Evolutionary conservation across 2,797 vertebrate species (phyloP).

Genomic region (Takifugu ocellatus): DNA sequence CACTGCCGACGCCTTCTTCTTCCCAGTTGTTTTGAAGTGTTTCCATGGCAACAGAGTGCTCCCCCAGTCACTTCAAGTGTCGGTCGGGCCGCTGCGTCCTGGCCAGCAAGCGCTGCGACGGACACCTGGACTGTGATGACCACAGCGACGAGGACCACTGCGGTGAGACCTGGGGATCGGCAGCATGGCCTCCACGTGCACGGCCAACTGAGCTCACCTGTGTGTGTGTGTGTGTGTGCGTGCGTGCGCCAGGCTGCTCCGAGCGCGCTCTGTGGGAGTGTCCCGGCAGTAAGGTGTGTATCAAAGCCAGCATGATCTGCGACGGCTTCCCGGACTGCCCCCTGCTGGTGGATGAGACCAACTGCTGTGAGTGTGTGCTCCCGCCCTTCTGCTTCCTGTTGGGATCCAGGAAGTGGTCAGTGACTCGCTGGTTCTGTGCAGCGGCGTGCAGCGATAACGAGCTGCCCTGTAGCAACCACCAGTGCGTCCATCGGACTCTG

Average conservation of each 20-base stretch:
- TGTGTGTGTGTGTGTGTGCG: background rate
- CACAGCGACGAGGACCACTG: slow-evolving; percentile 91
- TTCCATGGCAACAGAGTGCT: slow-evolving; percentile 82
- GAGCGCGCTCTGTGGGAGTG: slow-evolving; percentile 94
- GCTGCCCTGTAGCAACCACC: slow-evolving; percentile 85
- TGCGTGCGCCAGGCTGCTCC: slow-evolving; percentile 76
- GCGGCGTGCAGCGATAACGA: slow-evolving; percentile 81
- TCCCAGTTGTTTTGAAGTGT: slow-evolving; percentile 2
- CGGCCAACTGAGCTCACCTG: background rate
- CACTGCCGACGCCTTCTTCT: background rate
- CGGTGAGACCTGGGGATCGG: slow-evolving; percentile 70
- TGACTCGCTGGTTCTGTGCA: slow-evolving; percentile 16
- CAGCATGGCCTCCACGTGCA: background rate
- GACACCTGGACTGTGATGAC: slow-evolving; percentile 91
- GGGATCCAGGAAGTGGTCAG: too few relatives aligned
- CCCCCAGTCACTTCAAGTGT: slow-evolving; percentile 94
- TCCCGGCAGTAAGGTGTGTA: slow-evolving; percentile 82
- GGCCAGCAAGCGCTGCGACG: slow-evolving; percentile 87
- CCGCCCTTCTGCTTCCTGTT: too few relatives aligned
- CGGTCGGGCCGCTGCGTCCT: slow-evolving; percentile 88
- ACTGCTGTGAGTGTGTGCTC: slow-evolving; percentile 84
- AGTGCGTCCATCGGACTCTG: slow-evolving; percentile 81
- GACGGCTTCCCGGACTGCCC: slow-evolving; percentile 95
- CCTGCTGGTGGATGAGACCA: slow-evolving; percentile 85
- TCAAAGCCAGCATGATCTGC: slow-evolving; percentile 86